Evolutionary conservation across 2,888 invertebrate genomes (phyloP).

Genomic region (Chironomus riparius): DNA sequence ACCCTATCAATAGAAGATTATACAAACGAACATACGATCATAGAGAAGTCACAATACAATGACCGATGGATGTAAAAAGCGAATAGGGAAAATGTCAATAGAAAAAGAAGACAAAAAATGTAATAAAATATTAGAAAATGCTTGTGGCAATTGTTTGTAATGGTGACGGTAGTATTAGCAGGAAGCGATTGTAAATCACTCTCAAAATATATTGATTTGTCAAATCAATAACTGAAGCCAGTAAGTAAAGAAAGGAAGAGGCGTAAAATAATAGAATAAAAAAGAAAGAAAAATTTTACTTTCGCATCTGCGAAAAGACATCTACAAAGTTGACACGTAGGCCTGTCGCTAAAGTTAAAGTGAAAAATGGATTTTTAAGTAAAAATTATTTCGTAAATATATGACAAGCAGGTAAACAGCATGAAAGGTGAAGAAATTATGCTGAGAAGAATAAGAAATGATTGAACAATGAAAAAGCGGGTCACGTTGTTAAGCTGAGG

Average conservation of each 20-base stretch:
- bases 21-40: too few species aligned
- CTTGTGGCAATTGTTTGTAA: not conserved
- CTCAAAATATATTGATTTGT: not conserved
- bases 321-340: not conserved
- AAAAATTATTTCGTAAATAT: not conserved
- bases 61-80: too few species aligned
- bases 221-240: not conserved
- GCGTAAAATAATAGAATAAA: not conserved
- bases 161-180: not conserved
- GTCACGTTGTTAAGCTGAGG: not conserved
- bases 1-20: too few species aligned
- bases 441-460: not conserved
- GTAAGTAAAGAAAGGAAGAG: too few species aligned
- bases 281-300: not conserved
- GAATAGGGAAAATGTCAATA: not conserved
- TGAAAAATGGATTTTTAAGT: not conserved
- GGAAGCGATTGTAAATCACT: not conserved
- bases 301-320: not conserved
- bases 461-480: conserved; percentile 4
- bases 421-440: not conserved
- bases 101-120: not conserved
- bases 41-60: too few species aligned
- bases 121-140: not conserved
- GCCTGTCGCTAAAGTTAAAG: not conserved
- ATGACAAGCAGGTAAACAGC: not conserved